Conservation (phyloP, 2,888 invertebrate species). For the Hipparchia semele region DNA sequence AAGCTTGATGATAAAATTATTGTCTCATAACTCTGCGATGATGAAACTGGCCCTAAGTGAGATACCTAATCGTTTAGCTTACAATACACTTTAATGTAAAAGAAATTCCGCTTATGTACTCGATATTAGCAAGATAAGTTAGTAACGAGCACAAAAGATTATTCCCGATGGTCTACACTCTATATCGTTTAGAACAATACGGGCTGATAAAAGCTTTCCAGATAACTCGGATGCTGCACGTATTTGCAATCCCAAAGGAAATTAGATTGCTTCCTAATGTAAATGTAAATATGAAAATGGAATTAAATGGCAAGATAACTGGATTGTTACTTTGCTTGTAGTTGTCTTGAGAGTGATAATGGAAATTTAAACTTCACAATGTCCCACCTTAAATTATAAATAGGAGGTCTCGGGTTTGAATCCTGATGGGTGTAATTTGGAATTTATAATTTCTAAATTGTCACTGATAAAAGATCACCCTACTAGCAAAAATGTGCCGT, state of each 20-base stretch:
- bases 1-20: no score
- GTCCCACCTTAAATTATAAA: neutral
- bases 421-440: no score
- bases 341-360: conserved; percentile 3
- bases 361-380: neutral
- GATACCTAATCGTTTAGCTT: no score
- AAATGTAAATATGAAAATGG: conserved; percentile 26
- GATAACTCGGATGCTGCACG: conserved; percentile 21
- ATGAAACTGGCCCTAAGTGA: no score
- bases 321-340: neutral
- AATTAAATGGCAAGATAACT: conserved; percentile 14
- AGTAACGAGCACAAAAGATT: conserved; percentile 15
- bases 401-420: no score
- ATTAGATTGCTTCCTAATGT: conserved; percentile 23
- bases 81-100: neutral
- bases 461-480: no score
- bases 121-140: conserved; percentile 10
- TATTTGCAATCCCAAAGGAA: conserved; percentile 22
- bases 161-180: conserved; percentile 16
- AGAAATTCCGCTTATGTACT: conserved; percentile 4
- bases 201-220: conserved; percentile 13
- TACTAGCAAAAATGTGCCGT: no score
- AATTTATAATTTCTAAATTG: no score
- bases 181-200: conserved; percentile 25
- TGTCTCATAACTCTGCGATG: no score